These are phyloP conservation scores for sheep (Ovis aries) DNA, from an alignment of 2,113 vertebrate species.

Conservation along the genomic window DNA sequence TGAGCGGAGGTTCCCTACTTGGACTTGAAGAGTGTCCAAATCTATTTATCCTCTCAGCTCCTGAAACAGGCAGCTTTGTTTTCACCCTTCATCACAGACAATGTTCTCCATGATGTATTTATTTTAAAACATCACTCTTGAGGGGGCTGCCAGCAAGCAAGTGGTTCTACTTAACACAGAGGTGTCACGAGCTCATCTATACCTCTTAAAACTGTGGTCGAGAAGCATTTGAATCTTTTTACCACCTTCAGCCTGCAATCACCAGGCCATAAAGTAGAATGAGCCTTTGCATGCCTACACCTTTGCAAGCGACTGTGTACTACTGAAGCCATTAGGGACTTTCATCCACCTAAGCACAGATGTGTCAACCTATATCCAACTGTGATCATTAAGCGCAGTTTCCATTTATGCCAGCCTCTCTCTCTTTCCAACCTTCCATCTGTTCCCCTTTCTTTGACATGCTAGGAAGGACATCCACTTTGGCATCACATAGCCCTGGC, in stretches of 20 bases:
- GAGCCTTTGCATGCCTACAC: neutral
- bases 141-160: neutral
- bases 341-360: neutral
- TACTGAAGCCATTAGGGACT: constrained; percentile 23
- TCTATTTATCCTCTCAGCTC: constrained; percentile 41
- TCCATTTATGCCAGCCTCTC: neutral
- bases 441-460: neutral
- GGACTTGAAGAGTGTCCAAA: constrained; percentile 39
- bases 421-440: neutral
- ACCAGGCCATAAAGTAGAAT: neutral
- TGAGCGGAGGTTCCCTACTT: constrained; percentile 41
- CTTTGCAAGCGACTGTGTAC: neutral
- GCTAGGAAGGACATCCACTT: neutral
- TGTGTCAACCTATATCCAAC: neutral
- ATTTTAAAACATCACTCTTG: neutral
- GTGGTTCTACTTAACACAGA: neutral
- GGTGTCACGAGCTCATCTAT: neutral
- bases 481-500: neutral
- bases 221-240: neutral
- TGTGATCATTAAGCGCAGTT: neutral
- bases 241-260: neutral
- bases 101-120: neutral
- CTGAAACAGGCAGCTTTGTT: constrained; percentile 34
- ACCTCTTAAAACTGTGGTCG: neutral
- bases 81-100: constrained; percentile 20